Conservation (phyloP, 2,797 vertebrate genomes). For the Sebastolobus alascanus region DNA sequence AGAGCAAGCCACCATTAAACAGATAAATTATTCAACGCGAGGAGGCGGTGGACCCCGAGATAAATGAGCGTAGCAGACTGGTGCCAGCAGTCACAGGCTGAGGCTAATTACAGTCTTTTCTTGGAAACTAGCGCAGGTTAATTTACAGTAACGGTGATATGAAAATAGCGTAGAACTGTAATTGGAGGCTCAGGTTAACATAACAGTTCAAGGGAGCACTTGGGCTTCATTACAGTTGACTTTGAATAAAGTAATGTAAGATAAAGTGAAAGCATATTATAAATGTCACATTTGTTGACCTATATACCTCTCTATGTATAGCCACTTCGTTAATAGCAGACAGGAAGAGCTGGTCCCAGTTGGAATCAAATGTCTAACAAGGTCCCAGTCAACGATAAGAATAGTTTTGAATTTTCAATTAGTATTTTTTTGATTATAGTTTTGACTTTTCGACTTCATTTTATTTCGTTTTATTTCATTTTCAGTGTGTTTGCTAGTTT, state of each 20-base stretch:
- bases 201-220: constrained; percentile 40
- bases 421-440: too few species aligned
- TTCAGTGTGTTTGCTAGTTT: too few species aligned
- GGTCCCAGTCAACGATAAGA: too few species aligned
- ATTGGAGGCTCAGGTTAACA: constrained; percentile 59
- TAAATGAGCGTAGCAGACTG: constrained; percentile 72
- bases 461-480: too few species aligned
- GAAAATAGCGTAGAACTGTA: constrained; percentile 46
- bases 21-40: constrained; percentile 81
- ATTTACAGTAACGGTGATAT: constrained; percentile 58
- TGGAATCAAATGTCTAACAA: constrained; percentile 4
- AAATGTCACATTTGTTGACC: constrained; percentile 23
- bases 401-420: too few species aligned
- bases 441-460: too few species aligned
- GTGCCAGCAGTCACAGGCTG: constrained; percentile 69
- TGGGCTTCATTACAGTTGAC: constrained; percentile 28
- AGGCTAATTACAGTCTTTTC: constrained; percentile 79
- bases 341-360: background rate
- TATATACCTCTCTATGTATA: background rate
- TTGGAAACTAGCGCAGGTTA: constrained; percentile 77
- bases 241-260: constrained; percentile 40
- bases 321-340: background rate
- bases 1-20: constrained; percentile 76
- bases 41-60: constrained; percentile 72
- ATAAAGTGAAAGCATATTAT: background rate